These are phyloP conservation scores for Sarcophaga peregrina DNA, from an alignment of 1,140 invertebrate species.

Conservation along the genomic window DNA sequence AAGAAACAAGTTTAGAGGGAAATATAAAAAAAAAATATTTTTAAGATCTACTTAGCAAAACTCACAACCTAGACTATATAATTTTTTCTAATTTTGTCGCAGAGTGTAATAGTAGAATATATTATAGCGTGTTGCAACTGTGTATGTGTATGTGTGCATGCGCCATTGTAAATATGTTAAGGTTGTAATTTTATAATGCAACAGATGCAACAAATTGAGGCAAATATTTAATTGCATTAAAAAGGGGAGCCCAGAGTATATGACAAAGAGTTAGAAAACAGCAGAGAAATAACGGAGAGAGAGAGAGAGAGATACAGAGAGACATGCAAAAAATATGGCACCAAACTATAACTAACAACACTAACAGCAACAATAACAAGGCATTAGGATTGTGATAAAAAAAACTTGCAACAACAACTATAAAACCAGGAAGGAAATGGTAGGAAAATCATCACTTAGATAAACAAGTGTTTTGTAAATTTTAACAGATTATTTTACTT, in stretches of 20 bases:
- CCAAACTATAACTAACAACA: neutral
- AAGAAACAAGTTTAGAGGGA: too few relatives aligned
- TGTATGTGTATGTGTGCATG: neutral
- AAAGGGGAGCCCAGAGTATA: neutral
- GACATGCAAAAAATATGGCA: neutral
- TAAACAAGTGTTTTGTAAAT: slow-evolving; percentile 7
- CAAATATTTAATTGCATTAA: slow-evolving; percentile 26
- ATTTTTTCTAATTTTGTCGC: too few relatives aligned
- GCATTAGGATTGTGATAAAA: too few relatives aligned
- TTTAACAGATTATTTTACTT: too few relatives aligned
- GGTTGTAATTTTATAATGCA: slow-evolving; percentile 35
- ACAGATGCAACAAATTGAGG: slow-evolving; percentile 32
- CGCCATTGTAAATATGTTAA: slow-evolving; percentile 11
- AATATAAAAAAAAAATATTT: too few relatives aligned
- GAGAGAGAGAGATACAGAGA: neutral
- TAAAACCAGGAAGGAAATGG: neutral
- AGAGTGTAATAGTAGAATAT: too few relatives aligned
- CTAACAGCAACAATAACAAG: neutral
- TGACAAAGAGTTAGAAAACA: neutral
- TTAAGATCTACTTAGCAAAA: too few relatives aligned
- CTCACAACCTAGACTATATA: too few relatives aligned
- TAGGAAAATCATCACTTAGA: slow-evolving; percentile 1
- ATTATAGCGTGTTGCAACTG: too few relatives aligned
- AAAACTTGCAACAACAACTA: too few relatives aligned
- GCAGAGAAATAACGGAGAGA: too few relatives aligned